phyloP scores from a whole-genome alignment of 2,113 vertebrate genomes.

The Nannobrachium achirus region DNA sequence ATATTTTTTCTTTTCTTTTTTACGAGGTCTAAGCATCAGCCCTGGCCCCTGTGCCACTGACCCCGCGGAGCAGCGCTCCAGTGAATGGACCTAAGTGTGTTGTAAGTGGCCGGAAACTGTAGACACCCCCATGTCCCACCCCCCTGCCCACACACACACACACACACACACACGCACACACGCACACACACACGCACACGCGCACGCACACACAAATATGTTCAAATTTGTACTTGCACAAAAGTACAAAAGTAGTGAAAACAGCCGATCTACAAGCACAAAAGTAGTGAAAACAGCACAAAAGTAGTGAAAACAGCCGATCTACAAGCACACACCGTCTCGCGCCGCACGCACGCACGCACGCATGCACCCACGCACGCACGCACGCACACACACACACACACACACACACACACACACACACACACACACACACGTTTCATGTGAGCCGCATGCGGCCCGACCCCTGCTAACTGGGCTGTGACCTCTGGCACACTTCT shows the following conservation, averaged over 20 bases:
- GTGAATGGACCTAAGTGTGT: constrained; percentile 4
- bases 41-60: neutral
- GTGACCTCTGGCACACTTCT: neutral
- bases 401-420: neutral
- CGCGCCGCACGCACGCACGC: too few species aligned
- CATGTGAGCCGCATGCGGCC: neutral
- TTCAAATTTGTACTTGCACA: too few species aligned
- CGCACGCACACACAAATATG: neutral
- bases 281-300: too few species aligned
- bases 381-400: neutral
- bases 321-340: too few species aligned
- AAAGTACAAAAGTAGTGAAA: too few species aligned
- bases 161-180: neutral
- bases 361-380: neutral
- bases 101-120: neutral
- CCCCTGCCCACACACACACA: neutral
- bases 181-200: neutral
- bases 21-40: neutral
- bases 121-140: neutral
- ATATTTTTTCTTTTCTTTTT: neutral
- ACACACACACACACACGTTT: neutral
- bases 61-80: too few species aligned
- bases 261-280: too few species aligned
- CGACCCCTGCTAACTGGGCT: neutral
- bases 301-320: too few species aligned